phyloP scores from a whole-genome alignment of 2,888 invertebrate species.

The Scelioninae gen. 2 region DNA sequence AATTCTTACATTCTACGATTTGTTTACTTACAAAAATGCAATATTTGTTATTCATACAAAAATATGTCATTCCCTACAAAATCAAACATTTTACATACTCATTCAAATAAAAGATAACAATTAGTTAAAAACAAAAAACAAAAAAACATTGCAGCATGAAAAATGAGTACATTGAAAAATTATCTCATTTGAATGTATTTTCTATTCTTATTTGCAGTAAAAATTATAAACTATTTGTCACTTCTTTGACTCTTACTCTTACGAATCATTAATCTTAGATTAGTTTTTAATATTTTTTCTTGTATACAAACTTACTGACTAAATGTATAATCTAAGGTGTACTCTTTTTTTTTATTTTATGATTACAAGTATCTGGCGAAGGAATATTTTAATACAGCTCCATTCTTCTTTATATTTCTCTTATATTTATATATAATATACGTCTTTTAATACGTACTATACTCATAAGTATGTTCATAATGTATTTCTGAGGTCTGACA shows the following conservation, averaged over 20 bases:
- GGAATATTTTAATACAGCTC: conserved; percentile 74
- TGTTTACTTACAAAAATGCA: conserved; percentile 19
- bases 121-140: conserved; percentile 34
- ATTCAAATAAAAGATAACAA: conserved; percentile 28
- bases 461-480: conserved; percentile 69
- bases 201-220: conserved; percentile 11
- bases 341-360: conserved; percentile 65
- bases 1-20: conserved; percentile 16
- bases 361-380: conserved; percentile 73
- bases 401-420: conserved; percentile 65
- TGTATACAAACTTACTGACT: conserved; percentile 74
- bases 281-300: conserved; percentile 65
- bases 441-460: conserved; percentile 67
- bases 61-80: conserved; percentile 29
- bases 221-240: conserved; percentile 31
- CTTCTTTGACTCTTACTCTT: conserved; percentile 25
- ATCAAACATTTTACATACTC: conserved; percentile 1
- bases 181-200: conserved; percentile 7
- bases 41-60: conserved; percentile 51
- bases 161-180: background rate
- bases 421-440: conserved; percentile 64
- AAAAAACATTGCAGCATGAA: conserved; percentile 5
- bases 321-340: conserved; percentile 70
- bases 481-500: conserved; percentile 74
- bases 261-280: conserved; percentile 37